Conservation (phyloP, 2,797 vertebrate species). For the Sebastes oblongus region DNA sequence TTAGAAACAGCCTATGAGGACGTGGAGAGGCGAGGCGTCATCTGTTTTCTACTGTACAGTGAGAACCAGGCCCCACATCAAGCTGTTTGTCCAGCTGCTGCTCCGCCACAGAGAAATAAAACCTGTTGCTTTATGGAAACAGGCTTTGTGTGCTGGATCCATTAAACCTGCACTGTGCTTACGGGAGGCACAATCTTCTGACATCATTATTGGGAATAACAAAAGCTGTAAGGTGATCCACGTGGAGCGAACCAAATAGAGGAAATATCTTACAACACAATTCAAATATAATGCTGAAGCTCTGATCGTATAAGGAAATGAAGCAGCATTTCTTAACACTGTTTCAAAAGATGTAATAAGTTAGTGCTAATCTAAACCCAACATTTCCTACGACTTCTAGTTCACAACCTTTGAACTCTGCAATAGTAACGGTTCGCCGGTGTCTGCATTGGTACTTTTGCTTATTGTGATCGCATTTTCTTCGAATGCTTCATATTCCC, state of each 20-base stretch:
- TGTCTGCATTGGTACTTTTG: too few species aligned
- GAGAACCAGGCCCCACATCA: conserved; percentile 15
- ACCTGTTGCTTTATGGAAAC: conserved; percentile 20
- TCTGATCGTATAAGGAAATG: not conserved
- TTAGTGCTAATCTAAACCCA: not conserved
- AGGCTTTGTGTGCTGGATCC: not conserved
- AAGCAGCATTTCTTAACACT: not conserved
- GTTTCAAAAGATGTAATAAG: not conserved
- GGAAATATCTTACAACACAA: not conserved
- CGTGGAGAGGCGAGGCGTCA: not conserved
- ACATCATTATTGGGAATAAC: not conserved
- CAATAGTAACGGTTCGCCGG: too few species aligned
- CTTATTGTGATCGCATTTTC: too few species aligned
- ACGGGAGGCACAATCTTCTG: not conserved
- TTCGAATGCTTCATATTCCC: too few species aligned
- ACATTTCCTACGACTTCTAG: too few species aligned
- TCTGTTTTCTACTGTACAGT: conserved; percentile 3
- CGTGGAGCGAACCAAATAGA: not conserved
- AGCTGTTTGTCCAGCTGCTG: conserved; percentile 50
- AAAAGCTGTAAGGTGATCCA: not conserved
- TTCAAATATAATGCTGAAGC: not conserved
- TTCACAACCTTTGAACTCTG: too few species aligned
- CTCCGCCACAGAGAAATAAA: not conserved
- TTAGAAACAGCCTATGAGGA: not conserved
- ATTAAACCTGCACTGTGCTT: not conserved